Percentiles rank a stretch among this genome's conserved stretches.
These are phyloP conservation scores for Morus bassanus DNA, from an alignment of 2,797 vertebrate species.

Conservation along the genomic window DNA sequence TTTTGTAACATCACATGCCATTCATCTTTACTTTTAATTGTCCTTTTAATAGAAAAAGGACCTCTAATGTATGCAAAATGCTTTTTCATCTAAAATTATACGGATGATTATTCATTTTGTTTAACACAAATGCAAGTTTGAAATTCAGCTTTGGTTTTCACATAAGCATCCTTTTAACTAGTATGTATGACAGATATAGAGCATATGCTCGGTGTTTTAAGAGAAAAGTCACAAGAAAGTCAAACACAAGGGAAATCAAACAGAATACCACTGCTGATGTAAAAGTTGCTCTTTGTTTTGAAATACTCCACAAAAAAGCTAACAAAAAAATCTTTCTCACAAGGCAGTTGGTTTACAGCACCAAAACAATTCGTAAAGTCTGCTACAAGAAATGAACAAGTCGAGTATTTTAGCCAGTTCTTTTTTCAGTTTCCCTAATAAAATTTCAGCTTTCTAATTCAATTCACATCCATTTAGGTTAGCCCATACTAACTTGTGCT, in stretches of 20 bases:
- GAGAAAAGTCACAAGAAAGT: not conserved
- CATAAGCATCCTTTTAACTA: not conserved
- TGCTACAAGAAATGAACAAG: constrained; percentile 50
- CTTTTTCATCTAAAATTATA: not conserved
- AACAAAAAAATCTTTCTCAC: constrained; percentile 37
- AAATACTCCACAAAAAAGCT: constrained; percentile 33
- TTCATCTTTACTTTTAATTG: not conserved
- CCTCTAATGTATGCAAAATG: not conserved
- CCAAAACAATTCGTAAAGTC: constrained; percentile 32
- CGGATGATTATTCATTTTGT: not conserved
- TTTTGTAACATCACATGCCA: not conserved
- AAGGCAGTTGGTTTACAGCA: constrained; percentile 32
- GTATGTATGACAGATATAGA: not conserved
- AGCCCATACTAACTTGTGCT: constrained; percentile 7
- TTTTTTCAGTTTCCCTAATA: constrained; percentile 64
- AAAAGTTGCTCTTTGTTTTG: constrained; percentile 40
- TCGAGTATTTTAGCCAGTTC: constrained; percentile 27
- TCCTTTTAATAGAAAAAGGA: not conserved
- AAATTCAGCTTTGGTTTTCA: not conserved
- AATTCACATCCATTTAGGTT: constrained; percentile 60
- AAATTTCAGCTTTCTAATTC: constrained; percentile 69
- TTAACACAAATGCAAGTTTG: not conserved
- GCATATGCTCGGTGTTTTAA: not conserved
- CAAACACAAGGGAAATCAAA: constrained; percentile 5
- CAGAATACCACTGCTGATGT: not conserved